Base-by-base conservation (phyloP, 2,888 invertebrate species). In the Hemicrepidius hirtus region DNA sequence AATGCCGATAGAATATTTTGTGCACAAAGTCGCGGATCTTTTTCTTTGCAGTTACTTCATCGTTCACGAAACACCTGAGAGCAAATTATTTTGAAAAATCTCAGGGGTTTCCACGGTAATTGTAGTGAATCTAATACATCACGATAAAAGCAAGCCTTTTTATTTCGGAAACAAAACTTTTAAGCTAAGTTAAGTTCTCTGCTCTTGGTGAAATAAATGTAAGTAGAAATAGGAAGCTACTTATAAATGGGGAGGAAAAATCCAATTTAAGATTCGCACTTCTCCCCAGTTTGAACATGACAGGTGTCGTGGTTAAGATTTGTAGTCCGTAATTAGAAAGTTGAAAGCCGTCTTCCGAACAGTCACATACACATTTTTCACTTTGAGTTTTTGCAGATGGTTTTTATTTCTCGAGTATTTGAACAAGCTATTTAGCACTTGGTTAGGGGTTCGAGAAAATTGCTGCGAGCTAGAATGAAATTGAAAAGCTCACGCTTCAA, bases 291-390 rank as follows among this genome's bases (percentile, higher is more conserved):
- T 80, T 81, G 81, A 80, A 75, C 76, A 80, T 85, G 84, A 84
- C 84, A 84, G 84, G 84, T 84, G 83, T 82, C 84, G 81, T 80
- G 80, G 81, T 82, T 83, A 84, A 85, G 85, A 85, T 85, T 86
- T 86, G 86, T 86, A 83, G 84, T 81, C 82, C 79, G 84, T 85
- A 86, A 86, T 86, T 85, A 85, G 84, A 85, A 85, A 84, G 83
- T 82, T 82, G 84, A 84, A 83, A 84, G 83, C 82, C 82, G 83
- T 80, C 81, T 78, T 80, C 79, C 80, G 80, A 81, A 79, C 80
- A 81, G 81, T 81, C 82, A 82, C 81, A 82, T 77, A 80, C 82
- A 81, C 82, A 83, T 81, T 82, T 82, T 81, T 81, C 81, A 82
- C 80, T 80, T 77, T 74, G 70, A 77, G 69, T 73, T 71, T 63